These are phyloP conservation scores for Stratiomys singularior DNA, from an alignment of 2,888 invertebrate genomes.

Conservation along the genomic window DNA sequence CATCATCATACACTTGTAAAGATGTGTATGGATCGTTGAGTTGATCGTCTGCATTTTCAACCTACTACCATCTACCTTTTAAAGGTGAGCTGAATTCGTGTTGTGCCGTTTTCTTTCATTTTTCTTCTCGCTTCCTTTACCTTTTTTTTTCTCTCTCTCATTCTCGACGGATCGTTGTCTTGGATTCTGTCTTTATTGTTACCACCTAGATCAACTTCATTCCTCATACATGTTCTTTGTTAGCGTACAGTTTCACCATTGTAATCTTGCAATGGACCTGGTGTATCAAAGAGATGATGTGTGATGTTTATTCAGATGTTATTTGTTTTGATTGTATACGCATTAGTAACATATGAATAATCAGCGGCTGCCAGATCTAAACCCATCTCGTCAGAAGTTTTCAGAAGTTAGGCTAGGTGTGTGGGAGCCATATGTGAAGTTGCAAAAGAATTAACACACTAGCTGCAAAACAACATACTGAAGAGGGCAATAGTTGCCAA, in stretches of 20 bases:
- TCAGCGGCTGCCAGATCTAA: background rate
- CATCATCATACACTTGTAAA: constrained; percentile 13
- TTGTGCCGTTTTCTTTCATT: background rate
- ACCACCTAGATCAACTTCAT: background rate
- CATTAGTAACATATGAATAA: constrained; percentile 8
- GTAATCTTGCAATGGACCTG: background rate
- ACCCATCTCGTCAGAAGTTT: too few relatives aligned
- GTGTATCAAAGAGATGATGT: background rate
- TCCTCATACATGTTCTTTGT: constrained; percentile 21
- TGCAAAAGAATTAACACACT: background rate
- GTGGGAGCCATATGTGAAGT: background rate
- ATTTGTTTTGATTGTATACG: constrained; percentile 25
- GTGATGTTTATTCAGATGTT: constrained; percentile 26
- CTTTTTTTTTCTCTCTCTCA: too few relatives aligned
- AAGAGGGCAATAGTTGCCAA: too few relatives aligned
- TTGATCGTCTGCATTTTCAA: background rate
- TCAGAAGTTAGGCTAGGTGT: background rate
- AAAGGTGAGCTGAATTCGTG: background rate
- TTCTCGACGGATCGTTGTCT: too few relatives aligned
- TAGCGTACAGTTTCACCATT: background rate
- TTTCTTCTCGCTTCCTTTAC: background rate
- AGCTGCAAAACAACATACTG: background rate
- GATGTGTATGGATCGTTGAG: background rate
- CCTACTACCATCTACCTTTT: constrained; percentile 19
- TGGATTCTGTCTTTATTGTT: background rate